These are phyloP conservation scores for Holotrichia oblita DNA, from an alignment of 1,140 invertebrate genomes.

Conservation along the genomic window DNA sequence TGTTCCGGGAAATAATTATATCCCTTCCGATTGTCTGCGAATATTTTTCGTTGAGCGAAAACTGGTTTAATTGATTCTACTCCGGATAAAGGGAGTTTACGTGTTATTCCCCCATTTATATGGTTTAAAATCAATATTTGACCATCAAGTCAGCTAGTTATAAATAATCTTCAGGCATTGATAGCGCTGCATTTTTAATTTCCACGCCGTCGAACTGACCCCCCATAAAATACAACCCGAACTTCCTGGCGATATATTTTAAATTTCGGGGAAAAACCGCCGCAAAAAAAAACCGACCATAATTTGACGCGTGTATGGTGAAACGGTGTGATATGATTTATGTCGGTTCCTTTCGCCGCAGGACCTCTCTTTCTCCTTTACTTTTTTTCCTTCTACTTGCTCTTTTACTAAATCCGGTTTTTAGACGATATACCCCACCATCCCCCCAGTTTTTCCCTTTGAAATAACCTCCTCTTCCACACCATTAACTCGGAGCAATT, in stretches of 20 bases:
- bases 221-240: neutral
- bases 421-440: neutral
- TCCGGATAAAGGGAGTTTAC: too few relatives aligned
- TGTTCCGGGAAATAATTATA: conserved; percentile 26
- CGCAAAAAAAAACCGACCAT: neutral
- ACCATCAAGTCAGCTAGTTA: too few relatives aligned
- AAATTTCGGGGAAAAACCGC: neutral
- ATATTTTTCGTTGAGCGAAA: too few relatives aligned
- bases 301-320: neutral
- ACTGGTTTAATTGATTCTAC: too few relatives aligned
- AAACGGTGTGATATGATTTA: neutral
- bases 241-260: neutral
- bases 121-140: too few relatives aligned
- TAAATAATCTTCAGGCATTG: too few relatives aligned
- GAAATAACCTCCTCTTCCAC: conserved; percentile 21
- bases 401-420: neutral
- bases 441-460: too few relatives aligned
- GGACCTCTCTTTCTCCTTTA: too few relatives aligned
- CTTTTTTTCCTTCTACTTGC: too few relatives aligned
- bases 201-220: neutral
- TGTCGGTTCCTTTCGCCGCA: neutral
- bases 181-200: neutral
- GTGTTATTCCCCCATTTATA: too few relatives aligned
- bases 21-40: neutral
- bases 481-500: conserved; percentile 24